A percentile compares a stretch with the other conserved stretches of the same genome.
Evolutionary conservation across 2,888 invertebrate species (phyloP).

Genomic region (Tachina grossa): DNA sequence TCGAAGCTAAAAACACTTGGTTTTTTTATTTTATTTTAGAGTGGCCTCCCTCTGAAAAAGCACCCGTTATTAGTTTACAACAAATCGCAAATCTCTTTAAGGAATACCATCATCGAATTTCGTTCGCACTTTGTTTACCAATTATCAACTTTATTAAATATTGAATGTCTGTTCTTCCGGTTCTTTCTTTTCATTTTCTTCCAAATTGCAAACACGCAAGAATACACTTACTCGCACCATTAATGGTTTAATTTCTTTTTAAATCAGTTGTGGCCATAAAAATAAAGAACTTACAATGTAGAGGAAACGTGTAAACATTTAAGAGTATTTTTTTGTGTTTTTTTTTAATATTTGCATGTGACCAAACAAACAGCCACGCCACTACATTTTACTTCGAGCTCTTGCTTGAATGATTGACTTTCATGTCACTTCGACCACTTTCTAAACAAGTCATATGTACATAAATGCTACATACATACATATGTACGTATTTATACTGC

Average conservation of each 20-base stretch:
- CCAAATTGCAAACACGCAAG: slow-evolving; percentile 46
- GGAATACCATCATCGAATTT: slow-evolving; percentile 27
- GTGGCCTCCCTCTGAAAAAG: no score
- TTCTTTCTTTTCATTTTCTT: slow-evolving; percentile 1
- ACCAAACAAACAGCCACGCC: slow-evolving; percentile 20
- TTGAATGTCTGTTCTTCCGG: slow-evolving; percentile 43
- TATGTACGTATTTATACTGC: not conserved
- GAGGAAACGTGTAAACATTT: slow-evolving; percentile 1
- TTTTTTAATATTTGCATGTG: slow-evolving; percentile 27
- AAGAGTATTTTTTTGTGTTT: not conserved
- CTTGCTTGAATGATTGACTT: slow-evolving; percentile 36
- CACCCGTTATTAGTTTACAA: not conserved
- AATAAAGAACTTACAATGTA: slow-evolving; percentile 21
- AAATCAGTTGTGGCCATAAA: slow-evolving; percentile 25
- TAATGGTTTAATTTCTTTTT: slow-evolving; percentile 42
- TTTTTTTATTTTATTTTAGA: not conserved
- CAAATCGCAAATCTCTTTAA: slow-evolving; percentile 1
- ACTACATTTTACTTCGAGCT: slow-evolving; percentile 23
- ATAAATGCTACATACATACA: not conserved
- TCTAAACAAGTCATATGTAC: slow-evolving; percentile 62
- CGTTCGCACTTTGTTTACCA: not conserved
- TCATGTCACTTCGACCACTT: slow-evolving; percentile 61
- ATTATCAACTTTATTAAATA: slow-evolving; percentile 34
- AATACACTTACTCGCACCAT: slow-evolving; percentile 5
- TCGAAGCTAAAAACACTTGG: no score